These are phyloP conservation scores for Charina bottae DNA, from an alignment of 2,113 vertebrate genomes.

Conservation along the genomic window DNA sequence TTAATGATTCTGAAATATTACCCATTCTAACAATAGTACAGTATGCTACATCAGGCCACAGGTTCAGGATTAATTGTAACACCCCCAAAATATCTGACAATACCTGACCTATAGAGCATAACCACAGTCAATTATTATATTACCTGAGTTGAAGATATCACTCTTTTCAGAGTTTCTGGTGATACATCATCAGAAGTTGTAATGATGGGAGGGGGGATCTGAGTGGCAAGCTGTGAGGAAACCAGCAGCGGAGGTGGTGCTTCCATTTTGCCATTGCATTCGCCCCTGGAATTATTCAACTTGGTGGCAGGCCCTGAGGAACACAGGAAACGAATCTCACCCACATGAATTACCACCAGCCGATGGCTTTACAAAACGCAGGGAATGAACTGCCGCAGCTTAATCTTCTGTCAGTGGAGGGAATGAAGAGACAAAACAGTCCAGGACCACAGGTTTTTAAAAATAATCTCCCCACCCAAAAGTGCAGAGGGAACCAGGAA, in stretches of 20 bases:
- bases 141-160: slow-evolving; percentile 76
- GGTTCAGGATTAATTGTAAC: background rate
- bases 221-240: slow-evolving; percentile 60
- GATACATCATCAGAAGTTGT: slow-evolving; percentile 64
- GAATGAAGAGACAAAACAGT: slow-evolving; percentile 18
- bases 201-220: slow-evolving; percentile 52
- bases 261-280: slow-evolving; percentile 81
- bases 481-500: background rate
- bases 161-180: slow-evolving; percentile 70
- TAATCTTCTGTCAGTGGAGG: slow-evolving; percentile 41
- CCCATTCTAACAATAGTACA: background rate
- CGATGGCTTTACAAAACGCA: slow-evolving; percentile 73
- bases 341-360: slow-evolving; percentile 82
- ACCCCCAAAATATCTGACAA: background rate
- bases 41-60: background rate
- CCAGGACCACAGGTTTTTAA: slow-evolving; percentile 24
- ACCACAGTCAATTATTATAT: slow-evolving; percentile 28
- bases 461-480: slow-evolving; percentile 43
- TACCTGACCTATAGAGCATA: background rate
- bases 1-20: slow-evolving; percentile 6
- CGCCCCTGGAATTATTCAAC: slow-evolving; percentile 76
- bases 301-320: slow-evolving; percentile 88
- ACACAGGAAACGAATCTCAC: slow-evolving; percentile 93
- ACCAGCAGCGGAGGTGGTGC: slow-evolving; percentile 73
- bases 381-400: slow-evolving; percentile 55